Evolutionary conservation across 2,888 invertebrate species (phyloP).

Genomic region (Mythimna albipuncta): DNA sequence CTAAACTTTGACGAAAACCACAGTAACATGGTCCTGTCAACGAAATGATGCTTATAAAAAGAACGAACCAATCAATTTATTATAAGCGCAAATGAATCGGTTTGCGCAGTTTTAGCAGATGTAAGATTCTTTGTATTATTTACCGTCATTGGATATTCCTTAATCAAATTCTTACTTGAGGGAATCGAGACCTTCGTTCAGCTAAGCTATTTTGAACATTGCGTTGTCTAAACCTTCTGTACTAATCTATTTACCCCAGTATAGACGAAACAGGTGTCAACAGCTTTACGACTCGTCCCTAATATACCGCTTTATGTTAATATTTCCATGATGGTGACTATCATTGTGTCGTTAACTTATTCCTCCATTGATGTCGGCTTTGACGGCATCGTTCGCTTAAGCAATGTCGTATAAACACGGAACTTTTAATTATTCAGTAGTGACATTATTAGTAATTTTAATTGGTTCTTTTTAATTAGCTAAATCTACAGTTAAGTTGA

Average conservation of each 20-base stretch:
- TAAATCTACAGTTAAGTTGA: background rate
- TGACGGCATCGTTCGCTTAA: constrained; percentile 20
- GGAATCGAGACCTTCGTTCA: too few relatives aligned
- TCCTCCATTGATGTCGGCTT: background rate
- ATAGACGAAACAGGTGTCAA: constrained; percentile 39
- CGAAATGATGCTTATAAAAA: too few relatives aligned
- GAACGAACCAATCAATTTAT: too few relatives aligned
- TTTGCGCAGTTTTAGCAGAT: too few relatives aligned
- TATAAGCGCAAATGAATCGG: too few relatives aligned
- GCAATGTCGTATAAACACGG: background rate
- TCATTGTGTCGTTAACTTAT: constrained; percentile 22
- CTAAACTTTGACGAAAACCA: too few relatives aligned
- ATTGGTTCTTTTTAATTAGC: background rate
- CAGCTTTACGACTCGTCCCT: constrained; percentile 33
- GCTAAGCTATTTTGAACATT: background rate
- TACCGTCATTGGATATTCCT: too few relatives aligned
- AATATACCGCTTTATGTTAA: constrained; percentile 29
- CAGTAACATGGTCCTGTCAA: too few relatives aligned
- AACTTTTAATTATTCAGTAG: background rate
- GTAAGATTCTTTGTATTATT: too few relatives aligned
- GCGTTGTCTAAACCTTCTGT: constrained; percentile 9
- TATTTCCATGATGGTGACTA: constrained; percentile 15
- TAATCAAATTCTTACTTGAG: too few relatives aligned
- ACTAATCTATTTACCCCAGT: background rate
- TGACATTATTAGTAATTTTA: background rate